phyloP scores from a whole-genome alignment of 2,113 vertebrate species.

The Gadus chalcogrammus region DNA sequence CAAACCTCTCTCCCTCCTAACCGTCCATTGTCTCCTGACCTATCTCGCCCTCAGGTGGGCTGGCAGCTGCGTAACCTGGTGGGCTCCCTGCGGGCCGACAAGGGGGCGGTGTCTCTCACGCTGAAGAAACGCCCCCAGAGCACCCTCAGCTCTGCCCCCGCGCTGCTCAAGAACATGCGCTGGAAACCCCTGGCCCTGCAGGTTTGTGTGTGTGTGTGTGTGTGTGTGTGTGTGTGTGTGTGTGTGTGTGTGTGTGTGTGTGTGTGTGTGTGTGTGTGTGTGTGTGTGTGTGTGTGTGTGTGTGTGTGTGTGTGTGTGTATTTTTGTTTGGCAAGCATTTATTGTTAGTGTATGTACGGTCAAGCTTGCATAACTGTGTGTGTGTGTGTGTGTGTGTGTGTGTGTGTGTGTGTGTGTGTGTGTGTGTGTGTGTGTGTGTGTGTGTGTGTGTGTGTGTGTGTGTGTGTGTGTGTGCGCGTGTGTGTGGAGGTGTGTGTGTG shows the following conservation, averaged over 20 bases:
- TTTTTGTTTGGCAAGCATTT: too few relatives aligned
- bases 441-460: too few relatives aligned
- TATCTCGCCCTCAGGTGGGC: conserved; percentile 84
- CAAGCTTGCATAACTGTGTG: too few relatives aligned
- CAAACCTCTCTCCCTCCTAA: background rate
- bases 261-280: conserved; percentile 2
- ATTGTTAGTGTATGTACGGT: too few relatives aligned
- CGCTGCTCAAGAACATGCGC: conserved; percentile 99
- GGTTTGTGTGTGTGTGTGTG: conserved; percentile 69
- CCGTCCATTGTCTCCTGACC: conserved; percentile 22
- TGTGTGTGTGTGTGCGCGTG: conserved; percentile 10
- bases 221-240: too few relatives aligned
- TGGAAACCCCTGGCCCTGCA: conserved; percentile 99
- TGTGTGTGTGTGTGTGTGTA: too few relatives aligned
- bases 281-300: conserved; percentile 3
- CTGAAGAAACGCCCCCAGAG: conserved; percentile 99
- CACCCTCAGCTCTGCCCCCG: conserved; percentile 98
- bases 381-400: too few relatives aligned
- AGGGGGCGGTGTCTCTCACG: conserved; percentile 98
- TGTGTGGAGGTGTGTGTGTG: too few relatives aligned
- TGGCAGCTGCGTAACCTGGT: conserved; percentile 99
- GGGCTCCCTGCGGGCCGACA: conserved; percentile 96
- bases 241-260: too few relatives aligned
- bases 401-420: too few relatives aligned
- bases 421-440: too few relatives aligned